Base-by-base conservation (phyloP, 2,888 invertebrate genomes). In the Callinectes sapidus region DNA sequence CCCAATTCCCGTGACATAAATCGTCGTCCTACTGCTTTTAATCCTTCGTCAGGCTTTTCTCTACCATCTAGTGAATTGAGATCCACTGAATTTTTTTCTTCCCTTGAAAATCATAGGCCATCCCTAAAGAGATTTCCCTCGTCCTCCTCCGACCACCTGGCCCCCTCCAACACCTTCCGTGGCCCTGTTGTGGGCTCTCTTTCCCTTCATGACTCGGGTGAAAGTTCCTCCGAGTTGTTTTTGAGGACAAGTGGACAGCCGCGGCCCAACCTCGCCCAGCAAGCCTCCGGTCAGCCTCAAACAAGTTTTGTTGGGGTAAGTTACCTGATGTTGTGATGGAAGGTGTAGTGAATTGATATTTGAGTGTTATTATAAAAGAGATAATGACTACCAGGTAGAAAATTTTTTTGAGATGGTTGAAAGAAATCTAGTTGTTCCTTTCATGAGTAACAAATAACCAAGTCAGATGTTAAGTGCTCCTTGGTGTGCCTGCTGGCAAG, bases 221-320 rank as follows among this genome's bases (percentile, higher is more conserved):
- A 81, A 81, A 81, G 8, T 32, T 81, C 81, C 81, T 32, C 81
- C 6, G 81, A 81, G 35, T 32, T 81, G 81, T 81, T 81, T 35
- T 13, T 35, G 35, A 81, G 81, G 81, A 81, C 35, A n/a, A 81
- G 81, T 32, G 35, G 32, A 16, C 81, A 81, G 32, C 81, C 81
- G 14, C 81, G 16, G 81, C 35, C 35, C 81, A n/a, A 5, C 16
- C 35, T 32, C 13, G 35, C 35, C 35, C 32, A 0, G 35, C 32
- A 81, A n/a, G 35, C 3, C 35, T 13, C 35, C 3, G 32, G 35
- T 13, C 81, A 32, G 35, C 35, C 16, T 35, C 32, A 32, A 35
- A 81, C 35, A 81, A 35, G 35, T 16, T 81, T n/a, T 32, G 81
- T 81, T 81, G 81, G 81, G 81, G 81, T 81, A 35, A 35, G 81